Evolutionary conservation across 2,113 vertebrate genomes (phyloP).

Genomic region (Antigone vipio): DNA sequence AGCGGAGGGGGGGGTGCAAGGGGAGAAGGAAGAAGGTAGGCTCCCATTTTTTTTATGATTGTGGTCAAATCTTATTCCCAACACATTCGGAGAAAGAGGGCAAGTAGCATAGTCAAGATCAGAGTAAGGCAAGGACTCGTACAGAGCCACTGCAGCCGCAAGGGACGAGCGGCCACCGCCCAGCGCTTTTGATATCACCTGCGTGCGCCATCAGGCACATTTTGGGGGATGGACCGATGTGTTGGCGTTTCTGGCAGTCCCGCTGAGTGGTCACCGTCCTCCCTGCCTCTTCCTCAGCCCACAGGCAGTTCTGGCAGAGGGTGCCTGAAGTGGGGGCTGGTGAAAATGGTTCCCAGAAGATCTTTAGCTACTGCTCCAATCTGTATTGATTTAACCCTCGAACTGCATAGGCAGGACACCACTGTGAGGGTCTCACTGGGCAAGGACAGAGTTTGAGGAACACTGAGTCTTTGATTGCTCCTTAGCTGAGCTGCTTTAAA

Average conservation of each 20-base stretch:
- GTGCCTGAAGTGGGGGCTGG: not conserved
- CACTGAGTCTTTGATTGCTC: not conserved
- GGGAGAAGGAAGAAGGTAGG: not conserved
- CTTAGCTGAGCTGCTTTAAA: not conserved
- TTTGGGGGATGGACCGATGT: not conserved
- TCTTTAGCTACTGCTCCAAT: not conserved
- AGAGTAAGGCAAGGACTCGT: not conserved
- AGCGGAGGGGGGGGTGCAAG: fast-evolving
- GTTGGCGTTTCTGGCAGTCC: not conserved
- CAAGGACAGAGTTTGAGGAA: not conserved
- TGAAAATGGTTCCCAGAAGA: not conserved
- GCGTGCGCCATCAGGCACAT: fast-evolving
- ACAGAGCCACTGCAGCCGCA: fast-evolving
- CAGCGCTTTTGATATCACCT: not conserved
- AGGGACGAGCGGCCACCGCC: fast-evolving
- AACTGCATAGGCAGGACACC: not conserved
- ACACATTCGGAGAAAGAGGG: not conserved
- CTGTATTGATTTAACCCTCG: not conserved
- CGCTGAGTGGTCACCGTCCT: not conserved
- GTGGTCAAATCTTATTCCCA: not conserved
- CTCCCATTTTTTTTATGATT: not conserved
- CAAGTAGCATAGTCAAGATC: not conserved
- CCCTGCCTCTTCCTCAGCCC: not conserved
- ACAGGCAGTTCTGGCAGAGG: not conserved
- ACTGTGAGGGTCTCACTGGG: not conserved